These are phyloP conservation scores for Tachina lurida DNA, from an alignment of 2,888 invertebrate genomes.

Conservation along the genomic window DNA sequence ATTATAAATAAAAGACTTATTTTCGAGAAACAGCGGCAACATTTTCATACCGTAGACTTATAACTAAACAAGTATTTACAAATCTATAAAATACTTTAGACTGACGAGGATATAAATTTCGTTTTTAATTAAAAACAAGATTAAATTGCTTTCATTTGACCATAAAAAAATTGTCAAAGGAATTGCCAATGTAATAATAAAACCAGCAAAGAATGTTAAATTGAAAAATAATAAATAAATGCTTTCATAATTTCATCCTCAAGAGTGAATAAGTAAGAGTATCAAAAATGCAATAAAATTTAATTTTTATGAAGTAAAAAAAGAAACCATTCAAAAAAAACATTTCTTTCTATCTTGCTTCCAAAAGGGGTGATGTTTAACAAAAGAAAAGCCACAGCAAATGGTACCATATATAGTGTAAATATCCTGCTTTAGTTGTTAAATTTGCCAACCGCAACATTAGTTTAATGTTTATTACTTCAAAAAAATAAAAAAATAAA, in stretches of 20 bases:
- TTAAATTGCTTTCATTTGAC: slow-evolving; percentile 56
- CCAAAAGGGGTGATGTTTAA: slow-evolving; percentile 1
- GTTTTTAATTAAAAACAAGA: slow-evolving; percentile 64
- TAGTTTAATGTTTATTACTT: slow-evolving; percentile 39
- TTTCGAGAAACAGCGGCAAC: no score
- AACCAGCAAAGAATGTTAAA: not conserved
- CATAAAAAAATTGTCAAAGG: slow-evolving; percentile 63
- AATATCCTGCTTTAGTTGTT: not conserved
- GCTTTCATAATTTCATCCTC: slow-evolving; percentile 60
- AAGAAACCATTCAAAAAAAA: slow-evolving; percentile 9
- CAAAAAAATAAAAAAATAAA: not conserved
- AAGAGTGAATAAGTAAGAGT: slow-evolving; percentile 28
- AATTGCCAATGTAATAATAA: slow-evolving; percentile 35
- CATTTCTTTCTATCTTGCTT: not conserved
- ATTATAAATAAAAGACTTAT: no score
- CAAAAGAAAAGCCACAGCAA: not conserved
- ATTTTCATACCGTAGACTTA: no score
- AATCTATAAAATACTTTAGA: no score
- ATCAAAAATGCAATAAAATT: slow-evolving; percentile 64
- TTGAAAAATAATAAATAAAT: slow-evolving; percentile 31
- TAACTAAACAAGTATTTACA: no score
- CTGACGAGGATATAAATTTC: not conserved
- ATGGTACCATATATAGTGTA: not conserved
- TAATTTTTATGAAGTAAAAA: slow-evolving; percentile 53
- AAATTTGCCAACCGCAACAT: slow-evolving; percentile 32